Conservation (phyloP, 2,797 vertebrate genomes). For the Eremophila alpestris region DNA sequence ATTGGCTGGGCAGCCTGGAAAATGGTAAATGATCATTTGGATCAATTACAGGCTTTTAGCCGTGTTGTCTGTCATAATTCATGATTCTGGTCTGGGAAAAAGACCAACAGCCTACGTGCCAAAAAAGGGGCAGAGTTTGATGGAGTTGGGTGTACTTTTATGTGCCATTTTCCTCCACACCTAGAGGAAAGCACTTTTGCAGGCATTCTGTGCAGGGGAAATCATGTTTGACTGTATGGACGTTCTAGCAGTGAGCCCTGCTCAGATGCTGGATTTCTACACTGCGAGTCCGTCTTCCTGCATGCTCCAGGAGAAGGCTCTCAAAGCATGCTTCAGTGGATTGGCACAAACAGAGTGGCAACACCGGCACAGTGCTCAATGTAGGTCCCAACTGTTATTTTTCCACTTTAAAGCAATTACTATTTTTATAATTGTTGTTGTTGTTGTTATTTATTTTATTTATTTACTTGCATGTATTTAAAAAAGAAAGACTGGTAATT, state of each 20-base stretch:
- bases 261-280: conserved; percentile 90
- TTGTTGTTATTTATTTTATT: conserved; percentile 40
- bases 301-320: conserved; percentile 92
- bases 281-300: conserved; percentile 91
- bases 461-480: conserved; percentile 66
- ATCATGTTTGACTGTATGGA: conserved; percentile 97
- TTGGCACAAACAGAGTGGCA: conserved; percentile 91
- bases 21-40: conserved; percentile 86
- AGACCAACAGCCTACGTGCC: conserved; percentile 86
- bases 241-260: conserved; percentile 88
- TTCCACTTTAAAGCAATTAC: conserved; percentile 57
- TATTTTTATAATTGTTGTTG: neutral
- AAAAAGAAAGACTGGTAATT: conserved; percentile 36
- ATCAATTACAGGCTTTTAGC: conserved; percentile 84
- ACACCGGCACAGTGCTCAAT: conserved; percentile 91
- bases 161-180: conserved; percentile 82
- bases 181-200: conserved; percentile 82
- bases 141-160: conserved; percentile 92
- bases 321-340: conserved; percentile 90
- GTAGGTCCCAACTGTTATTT: conserved; percentile 85
- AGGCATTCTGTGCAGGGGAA: conserved; percentile 78
- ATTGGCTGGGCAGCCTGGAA: conserved; percentile 80
- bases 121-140: conserved; percentile 92
- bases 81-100: conserved; percentile 90
- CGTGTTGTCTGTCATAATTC: conserved; percentile 88